These are phyloP conservation scores for Unio delphinus DNA, from an alignment of 2,888 invertebrate genomes.

Conservation along the genomic window DNA sequence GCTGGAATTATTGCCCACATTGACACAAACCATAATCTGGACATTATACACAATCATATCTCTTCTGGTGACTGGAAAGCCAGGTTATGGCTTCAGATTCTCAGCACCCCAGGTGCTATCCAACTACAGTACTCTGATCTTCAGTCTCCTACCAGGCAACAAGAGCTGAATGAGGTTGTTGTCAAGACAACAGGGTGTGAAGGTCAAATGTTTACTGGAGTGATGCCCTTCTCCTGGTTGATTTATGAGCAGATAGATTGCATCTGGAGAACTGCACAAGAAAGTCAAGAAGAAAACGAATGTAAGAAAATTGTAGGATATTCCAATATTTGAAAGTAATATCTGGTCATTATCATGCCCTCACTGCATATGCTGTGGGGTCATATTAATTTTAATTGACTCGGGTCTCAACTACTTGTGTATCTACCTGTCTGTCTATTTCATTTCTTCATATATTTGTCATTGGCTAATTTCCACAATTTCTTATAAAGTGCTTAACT, in stretches of 20 bases:
- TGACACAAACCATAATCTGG: constrained; percentile 62
- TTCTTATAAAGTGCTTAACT: no score
- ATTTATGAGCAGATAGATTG: constrained; percentile 34
- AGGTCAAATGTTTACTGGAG: constrained; percentile 32
- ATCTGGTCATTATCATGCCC: no score
- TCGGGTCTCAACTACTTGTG: no score
- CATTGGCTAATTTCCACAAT: no score
- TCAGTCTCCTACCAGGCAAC: constrained; percentile 34
- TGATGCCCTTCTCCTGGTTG: constrained; percentile 64
- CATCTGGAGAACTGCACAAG: constrained; percentile 15
- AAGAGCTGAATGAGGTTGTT: constrained; percentile 49
- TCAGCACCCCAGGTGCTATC: constrained; percentile 38
- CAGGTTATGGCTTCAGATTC: constrained; percentile 52
- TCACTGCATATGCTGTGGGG: no score
- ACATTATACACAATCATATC: constrained; percentile 30
- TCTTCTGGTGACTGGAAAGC: constrained; percentile 36
- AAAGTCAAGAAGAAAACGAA: constrained; percentile 6
- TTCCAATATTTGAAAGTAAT: no score
- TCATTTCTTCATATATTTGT: no score
- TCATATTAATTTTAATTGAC: no score
- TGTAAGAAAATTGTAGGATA: constrained; percentile 1
- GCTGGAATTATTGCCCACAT: constrained; percentile 61
- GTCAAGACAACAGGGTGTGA: constrained; percentile 46
- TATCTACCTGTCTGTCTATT: no score
- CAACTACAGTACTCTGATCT: constrained; percentile 40